Conservation (phyloP, 2,113 vertebrate species). For the Plectropomus leopardus region DNA sequence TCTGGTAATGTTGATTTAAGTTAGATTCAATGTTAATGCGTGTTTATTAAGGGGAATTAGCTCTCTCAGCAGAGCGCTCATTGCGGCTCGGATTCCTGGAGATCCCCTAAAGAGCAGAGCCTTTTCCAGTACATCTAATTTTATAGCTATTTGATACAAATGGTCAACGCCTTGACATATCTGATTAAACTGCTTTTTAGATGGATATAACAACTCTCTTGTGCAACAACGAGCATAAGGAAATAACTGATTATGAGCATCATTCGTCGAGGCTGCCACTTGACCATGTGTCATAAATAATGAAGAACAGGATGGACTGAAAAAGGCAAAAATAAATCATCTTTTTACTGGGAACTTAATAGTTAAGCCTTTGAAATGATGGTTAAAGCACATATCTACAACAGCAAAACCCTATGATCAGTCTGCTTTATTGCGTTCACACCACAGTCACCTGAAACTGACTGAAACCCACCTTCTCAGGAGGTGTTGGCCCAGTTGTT, state of each 20-base stretch:
- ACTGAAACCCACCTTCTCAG: background rate
- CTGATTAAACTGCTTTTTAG: background rate
- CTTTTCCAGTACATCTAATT: background rate
- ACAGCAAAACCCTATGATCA: background rate
- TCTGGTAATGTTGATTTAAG: background rate
- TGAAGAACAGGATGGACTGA: background rate
- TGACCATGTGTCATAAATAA: background rate
- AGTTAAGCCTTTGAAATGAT: background rate
- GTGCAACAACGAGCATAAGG: background rate
- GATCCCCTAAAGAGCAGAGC: background rate
- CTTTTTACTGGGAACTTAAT: too few relatives aligned
- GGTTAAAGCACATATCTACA: too few relatives aligned
- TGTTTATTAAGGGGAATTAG: background rate
- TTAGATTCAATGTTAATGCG: background rate
- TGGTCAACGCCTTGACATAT: background rate
- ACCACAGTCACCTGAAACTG: background rate
- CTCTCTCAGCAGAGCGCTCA: background rate
- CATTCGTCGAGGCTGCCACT: background rate
- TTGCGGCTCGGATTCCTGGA: background rate
- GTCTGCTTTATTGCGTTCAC: background rate
- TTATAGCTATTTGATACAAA: background rate
- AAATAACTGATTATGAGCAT: background rate
- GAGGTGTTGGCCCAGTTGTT: background rate
- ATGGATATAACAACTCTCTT: background rate
- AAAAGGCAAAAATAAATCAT: background rate